Base-by-base conservation (phyloP, 1,140 invertebrate species). In the Drosophila santomea region DNA sequence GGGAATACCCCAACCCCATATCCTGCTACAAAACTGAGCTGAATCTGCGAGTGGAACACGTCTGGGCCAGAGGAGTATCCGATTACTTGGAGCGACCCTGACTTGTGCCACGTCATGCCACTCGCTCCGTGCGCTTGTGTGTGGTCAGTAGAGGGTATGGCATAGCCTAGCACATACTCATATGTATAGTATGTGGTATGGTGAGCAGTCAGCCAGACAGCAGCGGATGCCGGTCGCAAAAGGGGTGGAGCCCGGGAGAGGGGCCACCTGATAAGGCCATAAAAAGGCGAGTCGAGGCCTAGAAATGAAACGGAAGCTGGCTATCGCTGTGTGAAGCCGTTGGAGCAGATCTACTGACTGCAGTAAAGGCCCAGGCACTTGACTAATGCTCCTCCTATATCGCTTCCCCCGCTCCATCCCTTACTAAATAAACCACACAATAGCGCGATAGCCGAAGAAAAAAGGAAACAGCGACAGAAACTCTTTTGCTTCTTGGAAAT, bases 401-500 rank as follows among this genome's bases (percentile, higher is more conserved):
- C 15, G 15, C 43, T 20, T 0, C 28, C 20, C 12, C 11, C 0
- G n/a, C n/a, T 36, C 11, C 38, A 14, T 14, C 12, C 14, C 12
- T 3, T 14, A 14, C 38, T 39, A 39, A 14, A 39, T 14, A 39
- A 11, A 17, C 36, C 59, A 62, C 60, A 68, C 60, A 68, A 66
- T 50, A 36, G 36, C 28, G 17, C 59, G 56, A 64, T 64, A 67
- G 60, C 36, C 17, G n/a, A 36, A 23, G 38, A 50, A 55, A 15
- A n/a, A 54, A 15, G n/a, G 25, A 32, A 15, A 67, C 23, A 59
- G 57, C 50, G 48, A 35, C 32, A 69, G 45, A 51, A 81, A 59
- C 59, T 45, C 52, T 48, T 54, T 48, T 14, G 59, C 59, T 86
- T 86, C 83, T 86, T 54, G 78, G 83, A 86, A 86, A 73, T 88